phyloP scores from a whole-genome alignment of 2,888 invertebrate genomes.

The Cyrtodaria siliqua region DNA sequence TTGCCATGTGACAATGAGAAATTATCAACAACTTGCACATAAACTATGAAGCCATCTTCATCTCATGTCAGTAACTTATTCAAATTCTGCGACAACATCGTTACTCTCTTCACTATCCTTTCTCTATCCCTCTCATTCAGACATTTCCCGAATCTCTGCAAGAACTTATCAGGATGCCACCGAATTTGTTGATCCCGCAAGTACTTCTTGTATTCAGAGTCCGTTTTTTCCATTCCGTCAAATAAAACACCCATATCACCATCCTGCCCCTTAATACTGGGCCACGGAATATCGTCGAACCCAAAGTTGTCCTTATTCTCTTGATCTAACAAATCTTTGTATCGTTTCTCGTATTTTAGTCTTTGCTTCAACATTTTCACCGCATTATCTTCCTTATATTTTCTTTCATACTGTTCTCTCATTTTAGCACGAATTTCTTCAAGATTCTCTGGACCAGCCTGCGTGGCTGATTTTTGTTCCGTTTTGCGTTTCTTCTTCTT shows the following conservation, averaged over 20 bases:
- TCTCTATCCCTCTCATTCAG: constrained; percentile 69
- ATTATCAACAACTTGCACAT: neutral
- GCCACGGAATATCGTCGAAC: constrained; percentile 81
- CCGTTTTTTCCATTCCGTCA: constrained; percentile 68
- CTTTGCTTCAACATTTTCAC: constrained; percentile 58
- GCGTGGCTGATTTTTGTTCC: constrained; percentile 26
- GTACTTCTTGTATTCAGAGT: constrained; percentile 69
- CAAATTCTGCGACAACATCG: constrained; percentile 80
- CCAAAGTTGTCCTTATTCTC: constrained; percentile 49
- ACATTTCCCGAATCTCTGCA: constrained; percentile 77
- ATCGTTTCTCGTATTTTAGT: constrained; percentile 70
- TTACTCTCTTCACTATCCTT: constrained; percentile 76
- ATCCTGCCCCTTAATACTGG: constrained; percentile 56
- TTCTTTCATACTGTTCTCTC: constrained; percentile 67
- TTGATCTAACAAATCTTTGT: constrained; percentile 53
- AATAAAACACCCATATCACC: constrained; percentile 72
- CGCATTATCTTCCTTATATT: constrained; percentile 51
- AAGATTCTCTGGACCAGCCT: constrained; percentile 43
- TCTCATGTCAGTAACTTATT: constrained; percentile 65
- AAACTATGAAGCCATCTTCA: neutral
- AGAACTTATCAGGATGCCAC: constrained; percentile 84
- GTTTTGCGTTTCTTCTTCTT: constrained; percentile 37
- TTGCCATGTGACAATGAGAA: neutral
- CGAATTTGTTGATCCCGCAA: constrained; percentile 79
- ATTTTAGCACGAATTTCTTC: constrained; percentile 68